phyloP scores from a whole-genome alignment of 2,888 invertebrate species.

The Synanthedon tipuliformis region DNA sequence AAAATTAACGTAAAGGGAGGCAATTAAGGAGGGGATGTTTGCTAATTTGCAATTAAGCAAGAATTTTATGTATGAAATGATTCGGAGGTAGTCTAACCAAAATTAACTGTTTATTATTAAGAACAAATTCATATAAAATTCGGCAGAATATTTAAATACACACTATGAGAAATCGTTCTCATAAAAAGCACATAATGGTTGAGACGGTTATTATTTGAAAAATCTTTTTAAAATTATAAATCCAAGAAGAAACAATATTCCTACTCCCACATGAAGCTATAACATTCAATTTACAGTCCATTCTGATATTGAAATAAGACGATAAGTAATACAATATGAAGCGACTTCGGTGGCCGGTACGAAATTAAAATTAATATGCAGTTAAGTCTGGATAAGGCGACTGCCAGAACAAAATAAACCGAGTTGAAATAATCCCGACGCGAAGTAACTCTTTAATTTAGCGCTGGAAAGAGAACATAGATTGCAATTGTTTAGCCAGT shows the following conservation, averaged over 20 bases:
- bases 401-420: background rate
- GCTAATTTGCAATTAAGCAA: constrained; percentile 14
- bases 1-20: constrained; percentile 31
- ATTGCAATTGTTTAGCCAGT: constrained; percentile 35
- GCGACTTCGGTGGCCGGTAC: constrained; percentile 5
- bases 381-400: background rate
- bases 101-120: no score
- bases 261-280: background rate
- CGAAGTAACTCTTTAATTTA: constrained; percentile 55
- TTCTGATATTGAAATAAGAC: background rate
- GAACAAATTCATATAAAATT: no score
- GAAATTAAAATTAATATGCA: constrained; percentile 15
- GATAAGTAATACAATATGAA: background rate
- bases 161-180: no score
- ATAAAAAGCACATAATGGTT: no score
- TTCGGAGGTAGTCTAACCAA: no score
- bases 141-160: no score
- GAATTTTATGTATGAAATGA: background rate
- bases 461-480: constrained; percentile 37
- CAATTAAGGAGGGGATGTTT: constrained; percentile 43
- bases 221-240: background rate
- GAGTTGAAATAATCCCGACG: constrained; percentile 36
- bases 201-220: no score
- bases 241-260: background rate
- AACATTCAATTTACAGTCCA: background rate